Evolutionary conservation across 2,797 vertebrate species (phyloP).

Genomic region (Austrolebias charrua): DNA sequence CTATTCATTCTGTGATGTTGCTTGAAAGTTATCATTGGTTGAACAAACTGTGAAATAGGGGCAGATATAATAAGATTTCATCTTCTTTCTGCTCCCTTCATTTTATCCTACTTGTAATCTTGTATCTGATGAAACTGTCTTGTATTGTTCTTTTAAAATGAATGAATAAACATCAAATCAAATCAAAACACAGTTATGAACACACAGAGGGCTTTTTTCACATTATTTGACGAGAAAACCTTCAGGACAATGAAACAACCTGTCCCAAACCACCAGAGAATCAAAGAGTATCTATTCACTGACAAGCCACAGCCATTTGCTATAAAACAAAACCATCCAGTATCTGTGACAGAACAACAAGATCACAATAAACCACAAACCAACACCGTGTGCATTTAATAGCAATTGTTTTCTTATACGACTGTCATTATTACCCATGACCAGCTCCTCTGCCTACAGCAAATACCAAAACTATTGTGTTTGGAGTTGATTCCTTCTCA

Average conservation of each 20-base stretch:
- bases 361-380: constrained; percentile 13
- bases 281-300: not conserved
- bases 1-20: too few relatives aligned
- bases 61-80: too few relatives aligned
- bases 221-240: too few relatives aligned
- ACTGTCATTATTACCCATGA: not conserved
- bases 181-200: too few relatives aligned
- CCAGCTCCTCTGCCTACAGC: not conserved
- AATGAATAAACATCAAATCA: too few relatives aligned
- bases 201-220: not conserved
- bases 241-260: constrained; percentile 1
- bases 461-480: not conserved
- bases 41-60: too few relatives aligned
- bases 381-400: constrained; percentile 2
- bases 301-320: constrained; percentile 8
- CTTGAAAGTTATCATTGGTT: too few relatives aligned
- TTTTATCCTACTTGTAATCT: too few relatives aligned
- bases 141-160: too few relatives aligned
- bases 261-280: constrained; percentile 8
- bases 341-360: too few relatives aligned
- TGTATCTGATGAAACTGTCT: too few relatives aligned
- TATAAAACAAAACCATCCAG: not conserved
- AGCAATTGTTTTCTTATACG: not conserved
- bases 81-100: too few relatives aligned
- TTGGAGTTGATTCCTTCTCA: not conserved